Base-by-base conservation (phyloP, 2,113 vertebrate genomes). In the Mastomys natalensis region DNA sequence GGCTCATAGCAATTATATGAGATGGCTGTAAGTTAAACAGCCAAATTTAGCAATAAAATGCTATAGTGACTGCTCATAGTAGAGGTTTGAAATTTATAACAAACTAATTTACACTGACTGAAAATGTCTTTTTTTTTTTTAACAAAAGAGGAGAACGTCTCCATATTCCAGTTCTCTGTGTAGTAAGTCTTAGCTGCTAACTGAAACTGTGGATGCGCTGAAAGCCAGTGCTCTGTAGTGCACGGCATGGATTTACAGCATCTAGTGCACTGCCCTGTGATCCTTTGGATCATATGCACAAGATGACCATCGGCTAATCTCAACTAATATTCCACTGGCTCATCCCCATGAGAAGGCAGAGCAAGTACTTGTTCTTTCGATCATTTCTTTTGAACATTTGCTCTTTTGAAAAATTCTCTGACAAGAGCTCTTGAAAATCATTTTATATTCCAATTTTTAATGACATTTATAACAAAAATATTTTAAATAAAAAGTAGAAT, bases 231-330 rank as follows among this genome's bases (percentile, higher is more conserved):
- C 94, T 84, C 98, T 96, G 87, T 98, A 97, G 29, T 80, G 96
- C 93, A 95, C 94, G 74, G 84, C 95, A 66, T 0, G 0, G 95
- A 97, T 99, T 97, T 98, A 97, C 96, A 98, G 98, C 98, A 99
- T 98, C 98, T 98, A 98, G 98, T 98, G 98, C 99, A 98, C 95
- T 98, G 98, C 98, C 94, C 81, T 99, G 99, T 98, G 98, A 98
- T 98, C 96, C 97, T 97, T 97, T 97, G 98, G 97, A 95, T 98
- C 98, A 94, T 96, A 98, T 98, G 98, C 96, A 96, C 97, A 97
- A 98, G 97, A 98, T 98, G 98, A 98, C 99, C 98, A 97, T 98
- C 98, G 98, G 97, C 97, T 99, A 98, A 98, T 98, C 98, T 98
- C 93, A 87, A 80, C 97, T 98, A 98, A 98, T n/a, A n/a, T n/a